Evolutionary conservation across 2,888 invertebrate genomes (phyloP), one percentile per base, ranked within the genome.

Genomic region (Nomada fucata): DNA sequence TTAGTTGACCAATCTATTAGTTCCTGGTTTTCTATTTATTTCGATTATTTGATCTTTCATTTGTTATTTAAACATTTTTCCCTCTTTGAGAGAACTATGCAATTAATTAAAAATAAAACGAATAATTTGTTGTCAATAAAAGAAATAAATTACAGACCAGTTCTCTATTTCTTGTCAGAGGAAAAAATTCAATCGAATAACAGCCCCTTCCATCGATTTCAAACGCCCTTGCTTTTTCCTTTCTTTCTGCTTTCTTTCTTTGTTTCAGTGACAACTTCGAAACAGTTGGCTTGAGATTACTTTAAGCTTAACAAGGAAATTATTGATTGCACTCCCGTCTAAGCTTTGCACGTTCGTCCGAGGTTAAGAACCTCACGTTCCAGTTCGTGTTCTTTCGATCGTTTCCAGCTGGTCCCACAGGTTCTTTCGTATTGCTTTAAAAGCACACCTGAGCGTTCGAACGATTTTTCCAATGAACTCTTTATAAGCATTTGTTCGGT

Each of bases 361-460:
- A 87, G 92, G 92, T 93, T 89, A 92, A 92, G 92, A 92, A 93
- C 92, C 92, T 92, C 89, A 77, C 89, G 92, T 79, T 91, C 92
- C 83, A 91, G 85, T 92, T 92, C 82, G 85, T 83, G 83, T 83
- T 53, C 76, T 72, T 63, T 78, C 85, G 82, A 76, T 76, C 77
- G 81, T 69, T 47, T 52, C 68, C 67, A n/a, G 65, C 68, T 44
- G 61, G 59, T 73, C 26, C 61, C 68, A 65, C 59, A 78, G 78
- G 74, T 76, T 71, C 75, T 65, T 80, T 59, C 53, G 15, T 61
- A 65, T 78, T 42, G 57, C 42, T 42, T 74, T 71, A 44, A 67
- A 77, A 77, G 42, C 60, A 53, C 26, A 13, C 29, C 42, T 52
- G 50, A 76, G 55, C 4, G 23, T 11, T 47, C 52, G 11, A 20